Percentiles rank a stretch among this genome's conserved stretches.
Evolutionary conservation across 2,797 vertebrate species (phyloP).

Genomic region (Schizopygopsis pylzovi): DNA sequence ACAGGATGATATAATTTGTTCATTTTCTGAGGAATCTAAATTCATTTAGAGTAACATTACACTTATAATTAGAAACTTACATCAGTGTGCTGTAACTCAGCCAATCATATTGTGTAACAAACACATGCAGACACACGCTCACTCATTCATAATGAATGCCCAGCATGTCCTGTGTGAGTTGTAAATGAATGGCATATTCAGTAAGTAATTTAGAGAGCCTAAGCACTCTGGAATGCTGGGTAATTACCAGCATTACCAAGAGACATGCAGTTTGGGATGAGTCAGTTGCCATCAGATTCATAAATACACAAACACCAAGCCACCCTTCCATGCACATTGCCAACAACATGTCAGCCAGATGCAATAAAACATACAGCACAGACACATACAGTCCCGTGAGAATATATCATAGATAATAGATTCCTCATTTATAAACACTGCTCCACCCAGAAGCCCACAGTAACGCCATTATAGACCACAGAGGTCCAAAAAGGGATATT

Average conservation of each 20-base stretch:
- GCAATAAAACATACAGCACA: neutral
- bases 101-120: slow-evolving; percentile 24
- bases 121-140: slow-evolving; percentile 28
- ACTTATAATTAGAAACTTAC: slow-evolving; percentile 41
- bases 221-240: slow-evolving; percentile 35
- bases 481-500: neutral
- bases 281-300: slow-evolving; percentile 14
- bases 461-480: neutral
- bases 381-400: neutral
- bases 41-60: slow-evolving; percentile 37
- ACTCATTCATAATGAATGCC: slow-evolving; percentile 28
- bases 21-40: slow-evolving; percentile 26
- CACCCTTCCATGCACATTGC: neutral
- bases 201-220: slow-evolving; percentile 30
- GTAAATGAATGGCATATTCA: slow-evolving; percentile 31
- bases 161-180: slow-evolving; percentile 36
- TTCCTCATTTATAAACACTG: slow-evolving; percentile 29
- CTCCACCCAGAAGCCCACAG: slow-evolving; percentile 7
- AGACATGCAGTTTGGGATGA: slow-evolving; percentile 5
- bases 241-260: slow-evolving; percentile 37
- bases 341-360: slow-evolving; percentile 11
- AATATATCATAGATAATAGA: neutral
- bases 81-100: slow-evolving; percentile 23
- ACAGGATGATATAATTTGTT: neutral
- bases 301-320: neutral